Conservation (phyloP, 1,140 invertebrate species). For the Bactericera cockerelli region DNA sequence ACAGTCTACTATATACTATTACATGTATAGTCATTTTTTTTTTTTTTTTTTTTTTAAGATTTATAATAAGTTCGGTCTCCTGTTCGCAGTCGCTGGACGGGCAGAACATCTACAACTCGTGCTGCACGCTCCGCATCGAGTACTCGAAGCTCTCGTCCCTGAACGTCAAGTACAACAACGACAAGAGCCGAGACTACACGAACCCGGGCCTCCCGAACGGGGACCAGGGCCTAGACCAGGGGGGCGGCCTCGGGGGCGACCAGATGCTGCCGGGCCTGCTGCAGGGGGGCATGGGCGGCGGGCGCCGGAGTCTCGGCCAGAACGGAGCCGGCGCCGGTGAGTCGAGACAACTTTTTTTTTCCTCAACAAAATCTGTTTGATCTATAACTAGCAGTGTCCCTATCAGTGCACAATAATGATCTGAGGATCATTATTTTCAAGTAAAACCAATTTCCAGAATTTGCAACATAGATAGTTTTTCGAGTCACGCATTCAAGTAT, state of each 20-base stretch:
- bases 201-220: constrained; percentile 92
- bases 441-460: too few relatives aligned
- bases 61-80: too few relatives aligned
- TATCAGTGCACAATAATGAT: too few relatives aligned
- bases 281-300: constrained; percentile 41
- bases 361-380: too few relatives aligned
- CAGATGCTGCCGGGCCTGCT: constrained; percentile 46
- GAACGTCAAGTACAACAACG: constrained; percentile 99
- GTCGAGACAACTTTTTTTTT: background rate
- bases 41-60: too few relatives aligned
- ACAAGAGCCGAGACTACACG: constrained; percentile 97
- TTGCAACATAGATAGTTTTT: too few relatives aligned
- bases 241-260: constrained; percentile 26
- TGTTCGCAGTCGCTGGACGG: constrained; percentile 72
- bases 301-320: background rate
- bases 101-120: constrained; percentile 98
- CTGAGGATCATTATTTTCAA: too few relatives aligned
- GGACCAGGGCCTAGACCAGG: constrained; percentile 37
- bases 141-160: constrained; percentile 95
- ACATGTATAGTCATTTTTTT: too few relatives aligned
- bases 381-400: too few relatives aligned
- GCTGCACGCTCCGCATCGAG: constrained; percentile 97
- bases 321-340: background rate
- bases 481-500: too few relatives aligned
- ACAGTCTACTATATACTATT: too few relatives aligned